These are phyloP conservation scores for Calonectris borealis DNA, from an alignment of 2,113 vertebrate genomes.

Conservation along the genomic window DNA sequence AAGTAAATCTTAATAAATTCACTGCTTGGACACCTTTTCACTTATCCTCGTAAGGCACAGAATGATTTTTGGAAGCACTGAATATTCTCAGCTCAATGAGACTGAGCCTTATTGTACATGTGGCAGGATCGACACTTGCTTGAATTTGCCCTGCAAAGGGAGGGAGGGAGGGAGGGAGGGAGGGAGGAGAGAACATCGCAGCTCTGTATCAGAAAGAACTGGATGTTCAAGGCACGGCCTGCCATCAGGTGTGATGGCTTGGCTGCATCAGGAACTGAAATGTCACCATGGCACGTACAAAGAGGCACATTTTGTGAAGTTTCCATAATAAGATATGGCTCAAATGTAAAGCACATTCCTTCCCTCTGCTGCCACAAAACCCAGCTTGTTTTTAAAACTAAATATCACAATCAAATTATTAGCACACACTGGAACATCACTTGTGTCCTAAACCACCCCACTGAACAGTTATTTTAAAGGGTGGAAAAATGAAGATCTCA, in stretches of 20 bases:
- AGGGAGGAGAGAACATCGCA: not conserved
- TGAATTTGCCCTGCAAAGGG: not conserved
- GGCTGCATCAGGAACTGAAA: not conserved
- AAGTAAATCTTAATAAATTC: conserved; percentile 34
- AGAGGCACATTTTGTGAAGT: not conserved
- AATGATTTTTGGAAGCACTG: not conserved
- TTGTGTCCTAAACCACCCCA: not conserved
- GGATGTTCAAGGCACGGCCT: not conserved
- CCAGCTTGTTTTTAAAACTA: not conserved
- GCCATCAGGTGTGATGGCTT: not conserved
- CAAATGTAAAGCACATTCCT: not conserved
- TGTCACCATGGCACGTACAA: not conserved
- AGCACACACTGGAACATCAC: not conserved
- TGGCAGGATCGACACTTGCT: not conserved
- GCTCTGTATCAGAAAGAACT: not conserved
- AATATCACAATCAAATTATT: not conserved
- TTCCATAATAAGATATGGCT: not conserved
- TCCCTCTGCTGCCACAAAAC: not conserved
- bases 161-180: not conserved
- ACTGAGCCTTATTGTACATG: not conserved
- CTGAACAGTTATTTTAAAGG: not conserved
- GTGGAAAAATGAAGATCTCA: not conserved
- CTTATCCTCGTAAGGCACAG: not conserved
- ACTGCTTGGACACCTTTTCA: conserved; percentile 49
- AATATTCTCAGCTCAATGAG: not conserved